Evolutionary conservation across 2,888 invertebrate genomes (phyloP), one percentile per base, ranked within the genome.

Genomic region (Meloe dianella): DNA sequence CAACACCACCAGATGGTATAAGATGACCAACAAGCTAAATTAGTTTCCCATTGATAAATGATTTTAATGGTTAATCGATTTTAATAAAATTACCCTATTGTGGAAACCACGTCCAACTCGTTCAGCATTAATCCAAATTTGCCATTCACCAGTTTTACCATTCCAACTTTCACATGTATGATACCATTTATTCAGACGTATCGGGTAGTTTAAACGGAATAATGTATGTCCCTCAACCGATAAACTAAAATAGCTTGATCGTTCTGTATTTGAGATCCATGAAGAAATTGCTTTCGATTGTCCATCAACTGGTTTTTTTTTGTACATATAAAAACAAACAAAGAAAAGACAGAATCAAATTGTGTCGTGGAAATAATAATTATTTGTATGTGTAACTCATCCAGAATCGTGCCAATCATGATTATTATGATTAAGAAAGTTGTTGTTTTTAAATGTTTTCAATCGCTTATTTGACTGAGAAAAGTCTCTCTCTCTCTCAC

Each of bases 101-200:
- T 94, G 91, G 83, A 93, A 94, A 68, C 94, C 94, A 78, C 94
- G 88, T 72, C 94, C 94, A 61, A 94, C 93, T 73, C 94, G 87
- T 82, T 94, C 94, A 22, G 91, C 91, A 81, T 93, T 93, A 70
- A 94, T 90, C 94, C 94, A 94, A 74, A 94, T 89, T 84, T 94
- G 94, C 94, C 94, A 94, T 84, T 94, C 94, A 60, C 94, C 94
- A 8, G 94, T 93, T 80, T 91, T 91, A 20, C 94, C 94, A 81
- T 94, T 94, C 94, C 94, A 94, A 63, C 94, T 94, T 77, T 92
- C 91, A 79, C 94, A 94, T 61, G 92, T 90, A 83, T 94, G 94
- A 85, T 94, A 94, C 94, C 94, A 94, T 81, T 87, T 87, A 81
- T 90, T 89, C 78, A 90, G 84, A 73, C 89, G 86, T 71, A 91